phyloP scores from a whole-genome alignment of 2,113 vertebrate genomes.

The Oryzias javanicus region DNA sequence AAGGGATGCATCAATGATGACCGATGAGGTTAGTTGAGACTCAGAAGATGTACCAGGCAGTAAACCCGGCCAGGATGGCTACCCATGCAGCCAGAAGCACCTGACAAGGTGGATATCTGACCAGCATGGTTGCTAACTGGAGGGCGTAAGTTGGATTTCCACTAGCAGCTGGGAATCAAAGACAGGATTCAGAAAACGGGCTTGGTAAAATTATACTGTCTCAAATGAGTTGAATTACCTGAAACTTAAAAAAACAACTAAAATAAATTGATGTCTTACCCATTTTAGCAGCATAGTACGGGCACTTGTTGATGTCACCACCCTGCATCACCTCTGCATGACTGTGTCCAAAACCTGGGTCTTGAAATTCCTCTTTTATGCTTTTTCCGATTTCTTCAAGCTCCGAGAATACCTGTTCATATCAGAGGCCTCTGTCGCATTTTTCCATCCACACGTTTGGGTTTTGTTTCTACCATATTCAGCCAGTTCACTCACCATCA shows the following conservation, averaged over 20 bases:
- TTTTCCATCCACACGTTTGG: background rate
- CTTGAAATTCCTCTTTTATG: constrained; percentile 72
- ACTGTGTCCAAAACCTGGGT: constrained; percentile 72
- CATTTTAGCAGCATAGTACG: constrained; percentile 81
- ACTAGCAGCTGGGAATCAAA: constrained; percentile 53
- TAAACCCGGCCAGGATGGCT: constrained; percentile 74
- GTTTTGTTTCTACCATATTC: background rate
- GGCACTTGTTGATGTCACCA: constrained; percentile 84
- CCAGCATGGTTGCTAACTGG: constrained; percentile 57
- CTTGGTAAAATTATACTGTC: background rate
- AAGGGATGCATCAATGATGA: background rate
- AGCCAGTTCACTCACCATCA: constrained; percentile 76
- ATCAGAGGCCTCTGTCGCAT: background rate
- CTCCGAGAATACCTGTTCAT: constrained; percentile 84
- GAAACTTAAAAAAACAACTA: too few relatives aligned
- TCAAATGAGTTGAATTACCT: too few relatives aligned
- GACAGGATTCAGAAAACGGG: background rate
- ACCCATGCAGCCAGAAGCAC: constrained; percentile 77
- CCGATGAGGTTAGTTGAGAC: background rate
- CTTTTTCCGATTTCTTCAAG: constrained; percentile 81
- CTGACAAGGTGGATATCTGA: constrained; percentile 77
- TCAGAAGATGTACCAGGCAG: constrained; percentile 88
- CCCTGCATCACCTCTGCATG: constrained; percentile 65
- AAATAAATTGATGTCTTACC: constrained; percentile 54
- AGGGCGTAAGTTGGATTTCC: constrained; percentile 71